Base-by-base conservation (phyloP, 1,140 invertebrate genomes). In the Oedothorax gibbosus region DNA sequence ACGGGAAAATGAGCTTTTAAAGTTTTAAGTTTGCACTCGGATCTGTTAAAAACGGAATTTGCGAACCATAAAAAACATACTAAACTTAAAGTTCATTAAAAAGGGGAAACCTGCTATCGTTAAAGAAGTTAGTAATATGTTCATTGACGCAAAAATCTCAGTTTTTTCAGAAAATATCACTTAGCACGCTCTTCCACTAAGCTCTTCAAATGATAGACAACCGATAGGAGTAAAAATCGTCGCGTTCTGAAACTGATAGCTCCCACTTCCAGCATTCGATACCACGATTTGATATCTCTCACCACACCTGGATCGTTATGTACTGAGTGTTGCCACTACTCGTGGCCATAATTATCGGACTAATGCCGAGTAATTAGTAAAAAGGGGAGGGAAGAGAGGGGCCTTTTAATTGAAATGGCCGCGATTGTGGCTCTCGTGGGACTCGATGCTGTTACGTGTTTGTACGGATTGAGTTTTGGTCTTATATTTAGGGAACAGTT, bases 291-390 rank as follows among this genome's bases (percentile, higher is more conserved):
- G 78, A 71, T 81, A 81, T 81, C 78, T 49, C 49, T 4, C 8
- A 54, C n/a, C 78, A 56, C 78, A 81, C 78, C 78, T 81, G 78
- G 78, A 81, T 81, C 78, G 78, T 81, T 81, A 81, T 65, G 66
- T 50, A 75, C 73, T 18, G 21, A 35, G 57, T 64, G 9, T 21
- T 62, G 21, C 35, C 64, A 71, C 35, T 35, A 71, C 78, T 81
- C 78, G 20, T 81, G 9, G 66, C 65, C 60, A 71, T 81, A 81
- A 81, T 81, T 81, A 81, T 81, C 78, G 78, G 53, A 81, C 78
- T 81, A 81, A 81, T 81, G 78, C 78, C n/a, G 35, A 81, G 78
- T 81, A 81, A 81, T 81, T 81, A 81, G 78, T 81, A 81, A 81
- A 81, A 81, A 18, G 11, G 66, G 78, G 62, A 21, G 66, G 18